These are phyloP conservation scores for Dasypogon diadema DNA, from an alignment of 2,888 invertebrate species.

Conservation along the genomic window DNA sequence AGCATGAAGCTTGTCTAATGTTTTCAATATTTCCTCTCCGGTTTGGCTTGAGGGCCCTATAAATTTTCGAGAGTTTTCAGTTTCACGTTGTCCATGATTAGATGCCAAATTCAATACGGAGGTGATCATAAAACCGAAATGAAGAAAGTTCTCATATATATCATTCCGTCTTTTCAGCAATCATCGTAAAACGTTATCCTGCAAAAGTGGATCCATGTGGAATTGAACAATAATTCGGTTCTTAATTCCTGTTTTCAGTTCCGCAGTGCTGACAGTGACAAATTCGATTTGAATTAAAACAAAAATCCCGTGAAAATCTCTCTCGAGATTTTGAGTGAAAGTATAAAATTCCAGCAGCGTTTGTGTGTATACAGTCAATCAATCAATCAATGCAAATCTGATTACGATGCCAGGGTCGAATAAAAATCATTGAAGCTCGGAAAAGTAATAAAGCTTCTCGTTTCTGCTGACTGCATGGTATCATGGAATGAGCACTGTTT, in stretches of 20 bases:
- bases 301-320: background rate
- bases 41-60: background rate
- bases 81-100: background rate
- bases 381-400: background rate
- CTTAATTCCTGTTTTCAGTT: background rate
- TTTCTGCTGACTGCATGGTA: too few species aligned
- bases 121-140: background rate
- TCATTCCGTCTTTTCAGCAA: background rate
- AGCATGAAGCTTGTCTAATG: background rate
- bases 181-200: background rate
- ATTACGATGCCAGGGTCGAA: background rate
- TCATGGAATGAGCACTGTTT: too few species aligned
- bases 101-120: background rate
- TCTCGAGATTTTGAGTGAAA: background rate
- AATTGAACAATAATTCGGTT: background rate
- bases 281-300: constrained; percentile 1
- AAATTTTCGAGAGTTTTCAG: background rate
- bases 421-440: too few species aligned
- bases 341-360: background rate
- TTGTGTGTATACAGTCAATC: background rate
- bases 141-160: background rate
- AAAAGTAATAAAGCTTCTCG: too few species aligned
- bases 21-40: background rate
- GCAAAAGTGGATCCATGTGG: background rate
- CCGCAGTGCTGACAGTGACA: background rate